Conservation (phyloP, 2,113 vertebrate genomes). For the Cyanocitta stelleri region DNA sequence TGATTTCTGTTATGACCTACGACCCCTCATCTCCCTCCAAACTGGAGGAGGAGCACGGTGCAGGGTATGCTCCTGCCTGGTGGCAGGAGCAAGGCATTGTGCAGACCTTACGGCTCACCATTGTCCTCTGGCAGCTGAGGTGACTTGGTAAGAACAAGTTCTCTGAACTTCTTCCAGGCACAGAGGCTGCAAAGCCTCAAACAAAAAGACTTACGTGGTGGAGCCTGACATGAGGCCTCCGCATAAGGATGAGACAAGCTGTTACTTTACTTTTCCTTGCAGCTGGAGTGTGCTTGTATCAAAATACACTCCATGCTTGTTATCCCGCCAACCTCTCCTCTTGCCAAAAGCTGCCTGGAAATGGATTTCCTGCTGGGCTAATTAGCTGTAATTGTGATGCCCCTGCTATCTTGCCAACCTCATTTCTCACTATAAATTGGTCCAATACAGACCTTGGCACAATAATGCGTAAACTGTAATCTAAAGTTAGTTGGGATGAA, state of each 20-base stretch:
- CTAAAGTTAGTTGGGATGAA: constrained; percentile 11
- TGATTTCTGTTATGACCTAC: not conserved
- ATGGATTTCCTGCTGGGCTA: constrained; percentile 67
- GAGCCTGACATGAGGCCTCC: not conserved
- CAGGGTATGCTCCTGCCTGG: not conserved
- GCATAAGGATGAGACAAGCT: constrained; percentile 42
- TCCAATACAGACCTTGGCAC: constrained; percentile 53
- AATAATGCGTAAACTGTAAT: not conserved
- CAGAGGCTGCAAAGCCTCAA: not conserved
- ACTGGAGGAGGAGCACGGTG: rapidly evolving
- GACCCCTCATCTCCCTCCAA: not conserved
- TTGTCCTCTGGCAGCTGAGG: rapidly evolving
- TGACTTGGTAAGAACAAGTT: not conserved
- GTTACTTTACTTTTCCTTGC: constrained; percentile 50
- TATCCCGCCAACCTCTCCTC: constrained; percentile 36
- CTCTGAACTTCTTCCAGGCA: not conserved
- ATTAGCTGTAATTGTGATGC: constrained; percentile 66
- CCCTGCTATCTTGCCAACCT: constrained; percentile 64
- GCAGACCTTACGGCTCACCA: not conserved
- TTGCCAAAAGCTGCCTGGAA: constrained; percentile 66
- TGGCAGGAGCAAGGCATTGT: not conserved
- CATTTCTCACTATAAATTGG: constrained; percentile 57
- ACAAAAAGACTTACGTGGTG: not conserved
- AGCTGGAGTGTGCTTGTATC: constrained; percentile 61
- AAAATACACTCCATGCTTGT: constrained; percentile 56